Conservation (phyloP, 1,140 invertebrate species). For the Drosophila gunungcola region DNA sequence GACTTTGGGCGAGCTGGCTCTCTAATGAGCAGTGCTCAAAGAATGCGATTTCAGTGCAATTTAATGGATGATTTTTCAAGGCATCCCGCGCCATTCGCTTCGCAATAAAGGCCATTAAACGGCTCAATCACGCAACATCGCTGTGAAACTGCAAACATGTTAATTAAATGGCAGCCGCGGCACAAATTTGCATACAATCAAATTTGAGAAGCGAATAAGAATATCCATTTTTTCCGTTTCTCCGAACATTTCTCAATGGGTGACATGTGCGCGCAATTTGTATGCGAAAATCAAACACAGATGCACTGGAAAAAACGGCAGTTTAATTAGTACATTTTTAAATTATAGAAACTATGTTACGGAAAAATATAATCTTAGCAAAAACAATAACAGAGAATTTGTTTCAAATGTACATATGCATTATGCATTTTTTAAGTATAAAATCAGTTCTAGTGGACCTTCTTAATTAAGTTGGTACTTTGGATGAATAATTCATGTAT, state of each 20-base stretch:
- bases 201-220: slow-evolving; percentile 54
- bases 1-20: slow-evolving; percentile 15
- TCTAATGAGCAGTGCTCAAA: slow-evolving; percentile 42
- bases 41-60: slow-evolving; percentile 31
- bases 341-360: background rate
- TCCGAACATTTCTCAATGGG: slow-evolving; percentile 41
- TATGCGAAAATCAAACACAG: slow-evolving; percentile 61
- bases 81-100: background rate
- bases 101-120: slow-evolving; percentile 36
- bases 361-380: too few relatives aligned
- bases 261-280: slow-evolving; percentile 70
- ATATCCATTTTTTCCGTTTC: slow-evolving; percentile 41
- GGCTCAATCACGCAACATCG: slow-evolving; percentile 31
- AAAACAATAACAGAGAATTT: too few relatives aligned
- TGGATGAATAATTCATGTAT: too few relatives aligned
- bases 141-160: slow-evolving; percentile 40
- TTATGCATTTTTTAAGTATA: too few relatives aligned
- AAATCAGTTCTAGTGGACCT: too few relatives aligned
- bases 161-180: slow-evolving; percentile 46
- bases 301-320: slow-evolving; percentile 6
- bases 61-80: slow-evolving; percentile 10
- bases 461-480: too few relatives aligned
- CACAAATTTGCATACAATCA: slow-evolving; percentile 61
- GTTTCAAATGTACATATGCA: too few relatives aligned
- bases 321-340: background rate